Evolutionary conservation across 2,888 invertebrate genomes (phyloP).

Genomic region (Sphaeridia pumilis): DNA sequence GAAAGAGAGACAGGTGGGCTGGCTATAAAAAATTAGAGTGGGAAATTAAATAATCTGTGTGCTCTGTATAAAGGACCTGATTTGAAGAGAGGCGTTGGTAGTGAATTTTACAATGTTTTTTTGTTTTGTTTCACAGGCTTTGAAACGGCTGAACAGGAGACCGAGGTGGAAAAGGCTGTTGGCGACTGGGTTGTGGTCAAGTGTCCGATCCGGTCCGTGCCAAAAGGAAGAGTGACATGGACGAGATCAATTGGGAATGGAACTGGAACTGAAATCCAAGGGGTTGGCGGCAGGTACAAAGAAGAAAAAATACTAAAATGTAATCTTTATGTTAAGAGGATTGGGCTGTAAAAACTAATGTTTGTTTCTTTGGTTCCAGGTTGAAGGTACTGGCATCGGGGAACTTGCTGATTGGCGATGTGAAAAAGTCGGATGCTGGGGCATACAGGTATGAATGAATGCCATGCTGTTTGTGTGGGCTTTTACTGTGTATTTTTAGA

Average conservation of each 20-base stretch:
- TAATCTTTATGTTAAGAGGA: too few species aligned
- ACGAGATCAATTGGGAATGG: not conserved
- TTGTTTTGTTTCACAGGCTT: not conserved
- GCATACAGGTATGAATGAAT: constrained; percentile 20
- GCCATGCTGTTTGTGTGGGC: not conserved
- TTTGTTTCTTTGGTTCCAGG: constrained; percentile 13
- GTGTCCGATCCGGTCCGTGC: constrained; percentile 10
- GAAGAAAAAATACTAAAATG: not conserved
- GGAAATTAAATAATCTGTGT: too few species aligned
- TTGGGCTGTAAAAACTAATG: not conserved
- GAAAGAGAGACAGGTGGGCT: too few species aligned
- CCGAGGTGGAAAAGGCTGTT: not conserved
- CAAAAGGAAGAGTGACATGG: not conserved
- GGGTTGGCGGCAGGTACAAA: not conserved
- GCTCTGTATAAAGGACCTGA: too few species aligned
- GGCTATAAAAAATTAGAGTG: too few species aligned
- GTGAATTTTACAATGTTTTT: too few species aligned
- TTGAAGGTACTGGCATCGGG: constrained; percentile 31
- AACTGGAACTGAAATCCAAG: not conserved
- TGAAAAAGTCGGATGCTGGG: constrained; percentile 24
- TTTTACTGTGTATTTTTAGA: not conserved
- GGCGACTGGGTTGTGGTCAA: constrained; percentile 9
- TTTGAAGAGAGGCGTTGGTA: not conserved
- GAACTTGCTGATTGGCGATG: constrained; percentile 26
- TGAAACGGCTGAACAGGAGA: constrained; percentile 1